phyloP scores from a whole-genome alignment of 2,113 vertebrate species.

The Rhinopomastus cyanomelas region DNA sequence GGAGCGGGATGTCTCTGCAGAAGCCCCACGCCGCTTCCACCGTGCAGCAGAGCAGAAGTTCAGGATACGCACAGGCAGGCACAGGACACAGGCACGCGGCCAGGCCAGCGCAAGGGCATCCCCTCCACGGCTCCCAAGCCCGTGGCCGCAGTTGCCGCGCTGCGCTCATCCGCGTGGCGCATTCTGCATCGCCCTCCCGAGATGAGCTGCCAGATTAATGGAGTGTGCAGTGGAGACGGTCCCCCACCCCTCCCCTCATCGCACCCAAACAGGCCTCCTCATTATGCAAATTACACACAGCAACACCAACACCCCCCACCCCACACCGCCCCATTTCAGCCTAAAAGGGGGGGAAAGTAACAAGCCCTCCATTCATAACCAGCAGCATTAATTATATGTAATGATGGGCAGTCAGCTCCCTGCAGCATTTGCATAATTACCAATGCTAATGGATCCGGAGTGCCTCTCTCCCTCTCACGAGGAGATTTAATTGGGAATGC shows the following conservation, averaged over 20 bases:
- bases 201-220: conserved; percentile 2
- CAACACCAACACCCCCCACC: not conserved
- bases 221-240: not conserved
- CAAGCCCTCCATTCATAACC: conserved; percentile 56
- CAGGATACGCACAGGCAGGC: not conserved
- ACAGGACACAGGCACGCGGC: not conserved
- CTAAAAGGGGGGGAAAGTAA: not conserved
- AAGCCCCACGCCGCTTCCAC: not conserved
- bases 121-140: not conserved
- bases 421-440: conserved; percentile 68
- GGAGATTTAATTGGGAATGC: conserved; percentile 67
- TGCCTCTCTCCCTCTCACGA: conserved; percentile 38
- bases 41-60: not conserved
- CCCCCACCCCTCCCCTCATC: not conserved
- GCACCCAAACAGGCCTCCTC: conserved; percentile 28
- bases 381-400: conserved; percentile 69
- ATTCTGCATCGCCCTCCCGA: not conserved
- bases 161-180: not conserved
- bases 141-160: not conserved
- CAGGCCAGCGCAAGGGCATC: not conserved
- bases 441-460: conserved; percentile 64
- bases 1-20: not conserved
- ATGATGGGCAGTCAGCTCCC: conserved; percentile 70
- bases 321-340: not conserved
- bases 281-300: conserved; percentile 60